Percentiles rank a stretch among this genome's conserved stretches.
phyloP scores from a whole-genome alignment of 1,140 invertebrate species.

The Eubasilissa regina region DNA sequence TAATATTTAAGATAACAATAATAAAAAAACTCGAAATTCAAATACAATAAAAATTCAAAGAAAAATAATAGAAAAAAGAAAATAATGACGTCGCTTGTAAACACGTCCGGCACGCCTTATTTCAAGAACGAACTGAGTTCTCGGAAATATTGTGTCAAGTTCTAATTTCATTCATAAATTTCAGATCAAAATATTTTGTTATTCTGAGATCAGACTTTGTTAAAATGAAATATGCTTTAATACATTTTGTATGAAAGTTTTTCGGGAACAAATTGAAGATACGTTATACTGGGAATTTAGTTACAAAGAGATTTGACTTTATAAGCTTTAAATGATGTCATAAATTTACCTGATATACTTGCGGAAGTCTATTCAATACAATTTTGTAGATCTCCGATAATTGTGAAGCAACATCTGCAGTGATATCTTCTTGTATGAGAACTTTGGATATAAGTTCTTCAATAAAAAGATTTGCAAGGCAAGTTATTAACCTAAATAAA shows the following conservation, averaged over 20 bases:
- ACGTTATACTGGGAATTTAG: neutral
- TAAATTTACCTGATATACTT: conserved; percentile 65
- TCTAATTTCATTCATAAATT: no score
- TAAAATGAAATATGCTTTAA: no score
- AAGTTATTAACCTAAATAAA: conserved; percentile 65
- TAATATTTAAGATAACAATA: no score
- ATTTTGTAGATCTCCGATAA: conserved; percentile 73
- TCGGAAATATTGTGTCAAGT: no score
- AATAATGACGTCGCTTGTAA: neutral
- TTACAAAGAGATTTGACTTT: neutral
- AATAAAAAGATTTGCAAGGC: conserved; percentile 69
- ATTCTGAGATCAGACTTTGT: no score
- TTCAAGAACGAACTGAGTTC: no score
- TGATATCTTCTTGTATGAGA: conserved; percentile 72
- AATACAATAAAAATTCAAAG: no score
- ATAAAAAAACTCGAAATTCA: neutral
- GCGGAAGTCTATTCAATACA: conserved; percentile 70
- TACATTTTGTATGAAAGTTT: no score
- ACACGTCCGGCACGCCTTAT: conserved; percentile 17
- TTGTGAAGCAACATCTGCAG: conserved; percentile 71
- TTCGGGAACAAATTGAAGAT: no score
- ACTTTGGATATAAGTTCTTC: conserved; percentile 71
- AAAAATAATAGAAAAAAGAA: neutral
- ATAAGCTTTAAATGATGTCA: no score
- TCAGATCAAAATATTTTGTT: no score